A percentile compares a stretch with the other conserved stretches of the same genome.
Conservation (phyloP, 2,888 invertebrate genomes). For the Gari tellinella region DNA sequence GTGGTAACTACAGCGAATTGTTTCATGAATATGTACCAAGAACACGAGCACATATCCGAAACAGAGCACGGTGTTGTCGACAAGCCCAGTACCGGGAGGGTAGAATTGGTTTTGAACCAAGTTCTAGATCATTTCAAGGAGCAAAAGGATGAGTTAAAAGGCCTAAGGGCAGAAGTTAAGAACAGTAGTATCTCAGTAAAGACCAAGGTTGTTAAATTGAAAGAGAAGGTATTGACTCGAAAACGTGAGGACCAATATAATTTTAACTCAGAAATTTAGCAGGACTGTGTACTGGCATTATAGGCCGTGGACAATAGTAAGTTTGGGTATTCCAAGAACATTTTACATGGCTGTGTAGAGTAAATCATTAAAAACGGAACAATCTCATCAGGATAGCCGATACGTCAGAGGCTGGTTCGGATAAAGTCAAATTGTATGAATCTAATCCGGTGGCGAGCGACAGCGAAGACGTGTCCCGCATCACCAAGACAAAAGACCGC, state of each 20-base stretch:
- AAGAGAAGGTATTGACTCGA: constrained; percentile 15
- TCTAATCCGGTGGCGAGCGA: too few relatives aligned
- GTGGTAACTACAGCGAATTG: too few relatives aligned
- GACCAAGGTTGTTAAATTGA: not conserved
- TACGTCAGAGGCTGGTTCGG: constrained; percentile 32
- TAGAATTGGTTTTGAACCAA: too few relatives aligned
- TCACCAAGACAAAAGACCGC: constrained; percentile 18
- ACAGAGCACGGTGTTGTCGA: too few relatives aligned
- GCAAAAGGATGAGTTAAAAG: not conserved
- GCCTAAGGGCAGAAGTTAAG: not conserved
- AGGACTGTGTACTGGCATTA: constrained; percentile 1
- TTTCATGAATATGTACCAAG: too few relatives aligned
- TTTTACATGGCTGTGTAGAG: constrained; percentile 5
- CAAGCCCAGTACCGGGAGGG: too few relatives aligned
- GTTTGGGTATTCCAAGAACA: constrained; percentile 12
- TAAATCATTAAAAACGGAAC: constrained; percentile 38
- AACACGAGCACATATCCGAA: too few relatives aligned
- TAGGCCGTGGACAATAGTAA: constrained; percentile 29
- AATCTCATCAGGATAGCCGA: constrained; percentile 37
- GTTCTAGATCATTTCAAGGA: not conserved
- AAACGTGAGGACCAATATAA: constrained; percentile 8
- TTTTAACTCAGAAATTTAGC: constrained; percentile 8
- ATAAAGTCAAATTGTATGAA: constrained; percentile 25
- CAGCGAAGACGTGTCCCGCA: constrained; percentile 31
- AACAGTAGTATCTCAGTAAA: not conserved